Conservation (phyloP, 1,140 invertebrate species). For the Leptinotarsa defecta region DNA sequence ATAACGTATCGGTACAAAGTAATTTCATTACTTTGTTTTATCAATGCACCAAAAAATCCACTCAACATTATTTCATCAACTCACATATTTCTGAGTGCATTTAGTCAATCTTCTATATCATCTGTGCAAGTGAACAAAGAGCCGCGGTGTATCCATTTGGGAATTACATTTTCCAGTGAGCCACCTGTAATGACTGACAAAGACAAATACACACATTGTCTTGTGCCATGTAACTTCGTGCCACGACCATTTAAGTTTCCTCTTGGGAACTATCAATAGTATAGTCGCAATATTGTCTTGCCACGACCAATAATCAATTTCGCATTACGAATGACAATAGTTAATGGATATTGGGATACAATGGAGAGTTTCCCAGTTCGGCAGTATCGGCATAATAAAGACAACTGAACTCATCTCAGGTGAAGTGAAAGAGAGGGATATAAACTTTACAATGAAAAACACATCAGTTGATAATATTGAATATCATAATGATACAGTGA, state of each 20-base stretch:
- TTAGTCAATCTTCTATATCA: too few species aligned
- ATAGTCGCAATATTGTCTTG: neutral
- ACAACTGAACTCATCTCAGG: too few species aligned
- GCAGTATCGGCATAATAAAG: too few species aligned
- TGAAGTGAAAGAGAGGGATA: too few species aligned
- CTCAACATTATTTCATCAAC: too few species aligned
- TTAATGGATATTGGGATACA: neutral
- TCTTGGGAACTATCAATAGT: constrained; percentile 11
- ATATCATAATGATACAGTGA: too few species aligned
- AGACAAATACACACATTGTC: constrained; percentile 19
- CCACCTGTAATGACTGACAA: constrained; percentile 11
- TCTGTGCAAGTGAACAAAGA: neutral
- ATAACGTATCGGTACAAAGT: too few species aligned
- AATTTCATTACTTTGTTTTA: too few species aligned
- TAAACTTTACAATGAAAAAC: too few species aligned
- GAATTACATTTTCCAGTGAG: neutral
- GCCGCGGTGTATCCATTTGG: constrained; percentile 4
- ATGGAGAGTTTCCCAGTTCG: neutral
- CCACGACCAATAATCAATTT: neutral
- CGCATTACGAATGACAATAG: neutral
- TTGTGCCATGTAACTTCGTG: constrained; percentile 16
- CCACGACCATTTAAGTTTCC: neutral
- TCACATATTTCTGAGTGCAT: too few species aligned
- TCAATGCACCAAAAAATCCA: too few species aligned
- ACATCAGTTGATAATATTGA: too few species aligned